Evolutionary conservation across 2,888 invertebrate genomes (phyloP).

Genomic region (Lysandra bellargus): DNA sequence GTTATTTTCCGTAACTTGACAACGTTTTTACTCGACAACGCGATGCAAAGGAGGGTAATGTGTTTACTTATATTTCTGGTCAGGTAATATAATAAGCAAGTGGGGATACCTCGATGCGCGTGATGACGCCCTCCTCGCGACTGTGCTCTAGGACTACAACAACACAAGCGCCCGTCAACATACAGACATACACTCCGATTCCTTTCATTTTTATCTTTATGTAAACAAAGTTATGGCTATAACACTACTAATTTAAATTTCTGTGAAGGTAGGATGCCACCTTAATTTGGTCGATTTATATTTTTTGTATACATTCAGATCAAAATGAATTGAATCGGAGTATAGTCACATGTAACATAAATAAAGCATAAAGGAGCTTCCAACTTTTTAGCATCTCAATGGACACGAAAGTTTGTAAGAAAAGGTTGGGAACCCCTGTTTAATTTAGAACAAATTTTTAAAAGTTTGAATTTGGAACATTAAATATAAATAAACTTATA

Average conservation of each 20-base stretch:
- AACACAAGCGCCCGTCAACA: slow-evolving; percentile 78
- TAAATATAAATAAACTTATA: neutral
- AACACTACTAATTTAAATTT: too few relatives aligned
- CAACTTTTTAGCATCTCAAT: neutral
- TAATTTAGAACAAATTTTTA: neutral
- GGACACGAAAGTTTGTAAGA: neutral
- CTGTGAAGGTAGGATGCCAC: too few relatives aligned
- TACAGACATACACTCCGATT: slow-evolving; percentile 54
- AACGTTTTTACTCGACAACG: too few relatives aligned
- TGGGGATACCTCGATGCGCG: slow-evolving; percentile 77
- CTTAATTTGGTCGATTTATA: too few relatives aligned
- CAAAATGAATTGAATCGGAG: neutral
- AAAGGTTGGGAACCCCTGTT: neutral
- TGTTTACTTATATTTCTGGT: neutral
- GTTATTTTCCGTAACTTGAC: too few relatives aligned
- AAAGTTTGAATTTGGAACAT: neutral
- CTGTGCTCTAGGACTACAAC: slow-evolving; percentile 80
- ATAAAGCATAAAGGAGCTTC: slow-evolving; percentile 55
- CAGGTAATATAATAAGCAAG: slow-evolving; percentile 64
- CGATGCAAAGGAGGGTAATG: neutral
- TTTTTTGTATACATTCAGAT: neutral
- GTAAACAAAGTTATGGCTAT: too few relatives aligned
- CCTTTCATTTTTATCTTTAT: neutral
- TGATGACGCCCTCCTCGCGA: slow-evolving; percentile 81
- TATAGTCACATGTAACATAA: slow-evolving; percentile 53